Conservation (phyloP, 2,797 vertebrate genomes). For the Myotis planiceps region DNA sequence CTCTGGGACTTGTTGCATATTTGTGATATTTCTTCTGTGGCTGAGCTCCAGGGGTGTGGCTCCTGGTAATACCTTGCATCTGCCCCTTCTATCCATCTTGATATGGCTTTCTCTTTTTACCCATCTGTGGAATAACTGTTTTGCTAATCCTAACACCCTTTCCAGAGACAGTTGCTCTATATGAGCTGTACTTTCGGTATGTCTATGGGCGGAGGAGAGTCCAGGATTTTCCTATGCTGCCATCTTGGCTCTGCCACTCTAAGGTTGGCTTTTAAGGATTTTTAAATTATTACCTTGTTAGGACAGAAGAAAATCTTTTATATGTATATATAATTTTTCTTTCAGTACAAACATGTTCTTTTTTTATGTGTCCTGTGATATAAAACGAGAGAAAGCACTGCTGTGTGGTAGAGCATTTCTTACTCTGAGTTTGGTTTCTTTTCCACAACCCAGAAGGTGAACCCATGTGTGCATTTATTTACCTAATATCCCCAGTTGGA, state of each 20-base stretch:
- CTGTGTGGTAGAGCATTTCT: not conserved
- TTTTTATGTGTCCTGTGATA: not conserved
- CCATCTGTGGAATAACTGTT: not conserved
- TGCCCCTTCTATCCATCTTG: not conserved
- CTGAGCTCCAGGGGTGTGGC: not conserved
- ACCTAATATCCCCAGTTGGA: not conserved
- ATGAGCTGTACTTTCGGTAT: not conserved
- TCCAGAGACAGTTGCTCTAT: not conserved
- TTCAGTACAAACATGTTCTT: not conserved
- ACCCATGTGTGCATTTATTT: not conserved
- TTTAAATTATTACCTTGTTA: not conserved
- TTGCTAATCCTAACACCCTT: not conserved
- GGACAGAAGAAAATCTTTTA: not conserved
- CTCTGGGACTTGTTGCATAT: not conserved
- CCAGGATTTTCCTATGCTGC: not conserved
- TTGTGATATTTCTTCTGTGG: not conserved
- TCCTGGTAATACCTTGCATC: not conserved
- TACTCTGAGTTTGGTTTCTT: not conserved
- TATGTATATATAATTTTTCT: not conserved
- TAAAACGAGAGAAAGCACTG: not conserved
- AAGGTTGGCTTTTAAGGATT: not conserved
- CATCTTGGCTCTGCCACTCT: not conserved
- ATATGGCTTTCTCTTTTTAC: not conserved
- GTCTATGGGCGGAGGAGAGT: not conserved
- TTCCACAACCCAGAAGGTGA: not conserved